Conservation (phyloP, 1,140 invertebrate species). For the Probaryconus sp. region DNA sequence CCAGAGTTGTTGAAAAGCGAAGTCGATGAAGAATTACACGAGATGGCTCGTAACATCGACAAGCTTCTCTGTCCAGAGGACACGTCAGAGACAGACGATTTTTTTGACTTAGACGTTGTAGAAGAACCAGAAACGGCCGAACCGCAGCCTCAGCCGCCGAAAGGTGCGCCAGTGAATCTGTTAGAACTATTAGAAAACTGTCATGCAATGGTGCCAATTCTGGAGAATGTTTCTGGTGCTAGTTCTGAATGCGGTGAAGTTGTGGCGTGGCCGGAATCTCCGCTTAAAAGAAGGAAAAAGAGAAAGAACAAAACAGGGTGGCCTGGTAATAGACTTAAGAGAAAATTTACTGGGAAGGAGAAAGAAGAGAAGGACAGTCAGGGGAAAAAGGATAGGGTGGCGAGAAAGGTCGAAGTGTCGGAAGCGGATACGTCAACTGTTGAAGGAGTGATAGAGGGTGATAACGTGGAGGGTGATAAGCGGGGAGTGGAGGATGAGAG, state of each 20-base stretch:
- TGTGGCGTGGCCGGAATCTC: constrained; percentile 62
- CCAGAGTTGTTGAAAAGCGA: constrained; percentile 62
- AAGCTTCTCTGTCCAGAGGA: constrained; percentile 67
- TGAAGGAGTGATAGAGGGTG: background rate
- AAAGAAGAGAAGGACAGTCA: constrained; percentile 11
- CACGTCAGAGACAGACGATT: constrained; percentile 55
- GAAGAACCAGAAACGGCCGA: constrained; percentile 49
- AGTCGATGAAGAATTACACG: constrained; percentile 68
- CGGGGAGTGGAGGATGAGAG: no score
- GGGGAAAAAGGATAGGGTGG: background rate
- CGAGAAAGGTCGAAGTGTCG: background rate
- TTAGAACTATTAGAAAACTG: constrained; percentile 74
- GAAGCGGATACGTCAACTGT: no score
- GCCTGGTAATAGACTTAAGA: constrained; percentile 80
- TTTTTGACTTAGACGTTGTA: constrained; percentile 61
- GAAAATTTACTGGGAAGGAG: constrained; percentile 66
- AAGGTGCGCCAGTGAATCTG: constrained; percentile 71
- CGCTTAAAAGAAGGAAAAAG: constrained; percentile 70
- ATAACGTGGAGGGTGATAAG: no score
- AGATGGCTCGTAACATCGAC: constrained; percentile 69
- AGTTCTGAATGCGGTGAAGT: constrained; percentile 75
- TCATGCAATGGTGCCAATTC: constrained; percentile 63
- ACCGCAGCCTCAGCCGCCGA: constrained; percentile 48
- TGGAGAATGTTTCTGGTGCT: constrained; percentile 73
- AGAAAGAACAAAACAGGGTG: constrained; percentile 82